phyloP scores from a whole-genome alignment of 2,113 vertebrate genomes.

The Callaeas wilsoni region DNA sequence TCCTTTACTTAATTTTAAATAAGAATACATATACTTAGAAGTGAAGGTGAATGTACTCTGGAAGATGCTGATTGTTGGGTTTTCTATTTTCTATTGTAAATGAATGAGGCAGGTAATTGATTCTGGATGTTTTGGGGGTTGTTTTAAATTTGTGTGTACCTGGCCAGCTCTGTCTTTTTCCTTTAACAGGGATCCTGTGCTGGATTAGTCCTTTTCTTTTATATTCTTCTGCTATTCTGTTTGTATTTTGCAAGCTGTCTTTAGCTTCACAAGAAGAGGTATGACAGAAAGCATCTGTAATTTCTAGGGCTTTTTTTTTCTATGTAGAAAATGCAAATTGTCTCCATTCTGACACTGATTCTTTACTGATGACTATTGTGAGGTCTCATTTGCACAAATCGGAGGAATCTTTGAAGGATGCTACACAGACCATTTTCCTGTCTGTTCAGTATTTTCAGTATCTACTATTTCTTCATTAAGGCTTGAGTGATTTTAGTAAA shows the following conservation, averaged over 20 bases:
- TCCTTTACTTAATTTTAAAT: neutral
- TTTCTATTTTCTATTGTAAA: neutral
- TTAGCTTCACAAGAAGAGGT: neutral
- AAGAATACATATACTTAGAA: neutral
- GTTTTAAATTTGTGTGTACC: neutral
- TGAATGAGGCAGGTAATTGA: neutral
- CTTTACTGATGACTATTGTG: neutral
- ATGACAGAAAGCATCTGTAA: neutral
- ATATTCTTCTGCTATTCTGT: neutral
- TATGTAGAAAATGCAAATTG: neutral
- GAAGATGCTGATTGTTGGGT: neutral
- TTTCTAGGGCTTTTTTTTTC: neutral
- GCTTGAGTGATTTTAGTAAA: neutral
- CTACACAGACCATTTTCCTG: rapidly evolving
- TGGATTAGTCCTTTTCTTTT: neutral
- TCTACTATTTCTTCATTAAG: neutral
- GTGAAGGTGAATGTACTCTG: neutral
- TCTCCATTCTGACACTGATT: neutral
- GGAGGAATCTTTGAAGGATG: neutral
- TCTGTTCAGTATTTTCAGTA: neutral
- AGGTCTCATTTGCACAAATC: neutral
- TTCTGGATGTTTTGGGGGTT: neutral
- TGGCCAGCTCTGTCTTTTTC: neutral
- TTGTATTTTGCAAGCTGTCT: neutral
- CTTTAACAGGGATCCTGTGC: neutral